Evolutionary conservation across 2,113 vertebrate genomes (phyloP), one percentile per base, ranked within the genome.

Genomic region (Hiodon alosoides): DNA sequence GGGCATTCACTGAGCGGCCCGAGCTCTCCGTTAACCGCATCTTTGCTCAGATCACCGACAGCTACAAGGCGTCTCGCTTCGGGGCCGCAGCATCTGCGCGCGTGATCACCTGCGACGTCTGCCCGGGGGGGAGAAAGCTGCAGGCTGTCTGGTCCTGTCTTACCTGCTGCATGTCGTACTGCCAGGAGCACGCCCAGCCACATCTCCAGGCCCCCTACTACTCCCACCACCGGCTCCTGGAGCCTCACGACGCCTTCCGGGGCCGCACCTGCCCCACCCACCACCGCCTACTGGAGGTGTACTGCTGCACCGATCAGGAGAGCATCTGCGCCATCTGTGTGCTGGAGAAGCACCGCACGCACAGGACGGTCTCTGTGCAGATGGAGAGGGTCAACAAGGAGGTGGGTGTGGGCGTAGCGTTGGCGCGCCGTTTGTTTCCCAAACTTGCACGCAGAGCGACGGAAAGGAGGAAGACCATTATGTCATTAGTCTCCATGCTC

Each of bases 151-250:
- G 88, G 76, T 89, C 90, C 66, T 93, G 91, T 51, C 85, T 92
- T 65, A 91, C 89, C 52, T 93, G 91, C 79, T 90, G 88, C 0
- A 90, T 90, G 8, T 87, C 91, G 0, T 93, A 92, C 87, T 93
- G 91, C 74, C 16, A 71, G 2, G 77, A 71, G 16, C 91, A 93
- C 1, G 64, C 89, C 17, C 62, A 16, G 76, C 90, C 91, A 0
- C 91, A 93, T 74, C 80, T 52, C 2, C 71, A 53, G 50, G 69
- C 77, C 0, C 0, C 82, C 0, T 90, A 89, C 82, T 92, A 92
- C 60, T 31, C 83, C 69, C 81, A 82, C 16, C 91, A 93, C 81
- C 81, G 76, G 0, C 87, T 93, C 31, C 80, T 89, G 82, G 85
- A 90, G 60, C 91, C 91, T 0, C 79, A 67, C 51, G 86, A 89